Base-by-base conservation (phyloP, 2,113 vertebrate genomes). In the Danio rerio region DNA sequence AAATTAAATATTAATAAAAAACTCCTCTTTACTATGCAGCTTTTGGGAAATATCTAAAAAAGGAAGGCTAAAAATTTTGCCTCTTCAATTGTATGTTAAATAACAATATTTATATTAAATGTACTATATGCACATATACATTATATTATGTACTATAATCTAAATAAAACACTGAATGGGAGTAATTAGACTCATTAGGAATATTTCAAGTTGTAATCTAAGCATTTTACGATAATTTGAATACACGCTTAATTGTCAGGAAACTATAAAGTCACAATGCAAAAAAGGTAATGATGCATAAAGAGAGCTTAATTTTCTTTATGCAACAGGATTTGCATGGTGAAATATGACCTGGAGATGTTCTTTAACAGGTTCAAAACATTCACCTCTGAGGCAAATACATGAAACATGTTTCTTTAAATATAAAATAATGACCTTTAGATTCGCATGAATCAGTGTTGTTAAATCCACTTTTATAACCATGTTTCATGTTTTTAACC, bases 401-500 rank as follows among this genome's bases (percentile, higher is more conserved):
- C 53, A 12, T 72, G 20, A 72, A 52, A 72, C 49, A 69, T 69
- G n/a, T n/a, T n/a, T 9, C 16, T 69, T 69, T 47, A 18, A 47
- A 68, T 18, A 47, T 68, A n/a, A 20, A n/a, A 20, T 16, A 12
- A 47, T 69, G n/a, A 18, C n/a, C n/a, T 47, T 69, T n/a, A 18
- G 2, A 18, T 10, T 18, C 11, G 16, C 5, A 68, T 13, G 65
- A 45, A 16, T 68, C 43, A 69, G 47, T 20, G 8, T 10, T 69
- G 9, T 45, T 20, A 10, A 55, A 43, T 42, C 31, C 16, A 43
- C 16, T 43, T 74, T 56, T 56, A 6, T 18, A 10, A 40, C 56
- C 31, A 63, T 87, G 84, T 87, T 84, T 85, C 81, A 66, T 84
- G 83, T 61, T 81, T 78, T 83, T 66, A 74, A 75, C 70, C 80